Evolutionary conservation across 2,113 vertebrate genomes (phyloP).

Genomic region (pig (Sus scrofa)): T2T-Sscrofa CM000829.6:32320501-32321000

Average conservation of each 20-base stretch:
- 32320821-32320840: background rate
- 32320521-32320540: conserved; percentile 55
- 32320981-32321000: background rate
- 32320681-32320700: conserved; percentile 24
- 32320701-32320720: conserved; percentile 55
- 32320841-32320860: background rate
- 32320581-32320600: background rate
- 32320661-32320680: background rate
- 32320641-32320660: conserved; percentile 3
- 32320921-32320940: background rate
- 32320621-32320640: background rate
- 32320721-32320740: background rate
- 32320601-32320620: conserved; percentile 42
- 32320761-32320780: background rate
- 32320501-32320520: conserved; percentile 60
- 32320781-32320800: background rate
- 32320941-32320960: background rate
- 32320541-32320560: conserved; percentile 66
- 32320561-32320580: conserved; percentile 66
- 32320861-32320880: background rate
- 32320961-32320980: background rate
- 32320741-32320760: conserved; percentile 18
- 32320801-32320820: background rate
- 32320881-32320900: background rate
- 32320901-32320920: background rate